These are phyloP conservation scores for Ceratotherium simum DNA, from an alignment of 2,113 vertebrate genomes.

Conservation along the genomic window DNA sequence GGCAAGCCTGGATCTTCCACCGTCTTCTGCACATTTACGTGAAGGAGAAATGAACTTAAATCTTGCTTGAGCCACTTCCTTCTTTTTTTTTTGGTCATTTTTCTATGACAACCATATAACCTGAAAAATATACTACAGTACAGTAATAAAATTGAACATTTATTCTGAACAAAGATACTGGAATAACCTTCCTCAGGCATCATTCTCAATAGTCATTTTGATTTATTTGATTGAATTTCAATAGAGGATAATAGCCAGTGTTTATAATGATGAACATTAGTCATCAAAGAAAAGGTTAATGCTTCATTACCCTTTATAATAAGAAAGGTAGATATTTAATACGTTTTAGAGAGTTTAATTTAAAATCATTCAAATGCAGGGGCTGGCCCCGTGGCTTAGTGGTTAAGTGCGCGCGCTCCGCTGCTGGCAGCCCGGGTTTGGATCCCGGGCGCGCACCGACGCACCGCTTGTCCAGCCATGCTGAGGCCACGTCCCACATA, in stretches of 20 bases:
- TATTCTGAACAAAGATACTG: constrained; percentile 15
- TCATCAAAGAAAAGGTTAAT: constrained; percentile 53
- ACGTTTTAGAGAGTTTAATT: neutral
- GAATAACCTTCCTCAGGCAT: constrained; percentile 23
- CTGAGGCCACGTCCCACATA: no score
- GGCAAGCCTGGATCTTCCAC: neutral
- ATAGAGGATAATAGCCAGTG: neutral
- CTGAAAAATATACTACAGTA: neutral
- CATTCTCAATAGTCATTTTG: constrained; percentile 23
- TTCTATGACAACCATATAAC: neutral
- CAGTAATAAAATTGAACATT: neutral
- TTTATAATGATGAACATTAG: neutral
- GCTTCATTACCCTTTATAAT: neutral
- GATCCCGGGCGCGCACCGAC: no score
- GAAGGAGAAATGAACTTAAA: neutral
- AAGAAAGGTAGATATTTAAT: constrained; percentile 30
- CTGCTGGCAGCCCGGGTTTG: no score
- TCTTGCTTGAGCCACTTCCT: neutral
- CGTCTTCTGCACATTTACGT: neutral
- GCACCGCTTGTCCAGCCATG: no score
- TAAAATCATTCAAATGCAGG: constrained; percentile 34
- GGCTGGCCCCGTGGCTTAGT: no score
- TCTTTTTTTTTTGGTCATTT: neutral
- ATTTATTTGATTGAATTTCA: constrained; percentile 49
- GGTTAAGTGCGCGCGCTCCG: no score